phyloP scores from a whole-genome alignment of 2,113 vertebrate genomes.

The Paradisaea rubra region DNA sequence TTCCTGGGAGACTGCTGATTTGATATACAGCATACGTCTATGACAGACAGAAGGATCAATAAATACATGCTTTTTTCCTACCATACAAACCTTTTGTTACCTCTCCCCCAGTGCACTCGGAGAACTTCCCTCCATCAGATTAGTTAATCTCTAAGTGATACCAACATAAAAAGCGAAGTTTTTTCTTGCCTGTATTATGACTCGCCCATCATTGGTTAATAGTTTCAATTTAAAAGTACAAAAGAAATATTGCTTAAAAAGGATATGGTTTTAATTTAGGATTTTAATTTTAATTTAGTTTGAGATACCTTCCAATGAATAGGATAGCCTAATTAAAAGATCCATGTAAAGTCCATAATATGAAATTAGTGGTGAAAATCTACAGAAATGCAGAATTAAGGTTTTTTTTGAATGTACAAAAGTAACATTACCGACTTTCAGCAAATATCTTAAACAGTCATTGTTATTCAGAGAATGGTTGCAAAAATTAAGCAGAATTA shows the following conservation, averaged over 20 bases:
- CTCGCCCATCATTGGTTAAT: background rate
- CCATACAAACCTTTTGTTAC: background rate
- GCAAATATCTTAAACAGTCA: background rate
- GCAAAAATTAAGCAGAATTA: conserved; percentile 4
- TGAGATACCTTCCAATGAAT: conserved; percentile 56
- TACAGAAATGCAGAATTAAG: conserved; percentile 3
- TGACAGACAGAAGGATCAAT: background rate
- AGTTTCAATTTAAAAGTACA: conserved; percentile 50
- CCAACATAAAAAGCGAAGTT: background rate
- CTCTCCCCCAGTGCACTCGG: background rate
- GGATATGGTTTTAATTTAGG: conserved; percentile 49
- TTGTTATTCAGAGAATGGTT: conserved; percentile 1
- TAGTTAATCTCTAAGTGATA: background rate
- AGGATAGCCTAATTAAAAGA: conserved; percentile 64
- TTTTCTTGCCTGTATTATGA: background rate
- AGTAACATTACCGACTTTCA: conserved; percentile 47
- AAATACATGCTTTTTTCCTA: background rate
- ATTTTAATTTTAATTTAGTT: conserved; percentile 24
- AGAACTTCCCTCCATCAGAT: background rate
- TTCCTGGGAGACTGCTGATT: background rate
- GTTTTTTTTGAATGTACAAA: conserved; percentile 12
- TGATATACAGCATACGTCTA: background rate
- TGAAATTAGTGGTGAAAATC: conserved; percentile 52
- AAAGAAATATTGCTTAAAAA: conserved; percentile 59
- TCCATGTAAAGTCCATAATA: conserved; percentile 52